A percentile compares a stretch with the other conserved stretches of the same genome.
These are phyloP conservation scores for Aromia moschata DNA, from an alignment of 2,888 invertebrate genomes.

Conservation along the genomic window DNA sequence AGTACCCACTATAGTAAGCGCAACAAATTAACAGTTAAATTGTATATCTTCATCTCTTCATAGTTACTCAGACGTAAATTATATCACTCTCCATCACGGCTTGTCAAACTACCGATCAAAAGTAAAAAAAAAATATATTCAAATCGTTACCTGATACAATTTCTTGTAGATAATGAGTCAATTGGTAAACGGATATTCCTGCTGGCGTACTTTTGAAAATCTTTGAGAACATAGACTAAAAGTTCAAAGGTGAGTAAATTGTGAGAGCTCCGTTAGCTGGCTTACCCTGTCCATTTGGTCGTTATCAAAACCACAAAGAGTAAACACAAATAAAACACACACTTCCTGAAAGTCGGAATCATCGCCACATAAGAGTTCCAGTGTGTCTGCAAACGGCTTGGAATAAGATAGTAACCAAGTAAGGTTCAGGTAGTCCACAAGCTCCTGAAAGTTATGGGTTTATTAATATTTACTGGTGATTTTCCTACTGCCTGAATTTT, in stretches of 20 bases:
- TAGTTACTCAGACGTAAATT: no score
- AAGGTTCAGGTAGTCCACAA: not conserved
- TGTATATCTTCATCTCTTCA: no score
- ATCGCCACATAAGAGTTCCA: conserved; percentile 4
- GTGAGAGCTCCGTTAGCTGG: not conserved
- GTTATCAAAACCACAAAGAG: conserved; percentile 13
- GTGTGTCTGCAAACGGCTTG: no score
- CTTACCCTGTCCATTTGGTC: conserved; percentile 18
- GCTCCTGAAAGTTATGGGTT: no score
- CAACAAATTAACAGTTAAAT: no score
- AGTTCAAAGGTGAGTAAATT: conserved; percentile 2
- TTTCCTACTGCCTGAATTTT: no score
- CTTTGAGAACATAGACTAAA: not conserved
- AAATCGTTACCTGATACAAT: not conserved
- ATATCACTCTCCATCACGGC: no score
- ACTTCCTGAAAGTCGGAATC: conserved; percentile 1
- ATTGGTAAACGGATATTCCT: not conserved
- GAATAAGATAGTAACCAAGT: not conserved
- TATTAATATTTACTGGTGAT: no score
- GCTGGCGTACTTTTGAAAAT: not conserved
- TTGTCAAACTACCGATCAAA: no score
- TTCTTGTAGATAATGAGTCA: not conserved
- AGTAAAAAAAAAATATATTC: no score
- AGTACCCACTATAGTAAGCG: no score
- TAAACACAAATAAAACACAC: not conserved